A percentile compares a stretch with the other conserved stretches of the same genome.
phyloP scores from a whole-genome alignment of 2,888 invertebrate genomes.

The Acrobasis repandana region DNA sequence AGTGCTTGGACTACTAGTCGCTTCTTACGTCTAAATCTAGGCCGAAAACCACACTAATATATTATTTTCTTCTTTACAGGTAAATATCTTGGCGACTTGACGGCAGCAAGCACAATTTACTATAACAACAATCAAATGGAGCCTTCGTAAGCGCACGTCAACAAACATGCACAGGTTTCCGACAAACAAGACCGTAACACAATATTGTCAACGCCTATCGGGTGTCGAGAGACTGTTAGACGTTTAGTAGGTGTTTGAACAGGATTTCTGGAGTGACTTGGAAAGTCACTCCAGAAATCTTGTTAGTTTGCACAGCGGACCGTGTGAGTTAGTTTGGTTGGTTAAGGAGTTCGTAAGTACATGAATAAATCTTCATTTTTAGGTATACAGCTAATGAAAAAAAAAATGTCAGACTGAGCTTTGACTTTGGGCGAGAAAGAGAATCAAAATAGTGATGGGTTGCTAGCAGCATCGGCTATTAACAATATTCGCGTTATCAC shows the following conservation, averaged over 20 bases:
- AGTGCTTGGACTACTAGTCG: too few species aligned
- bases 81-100: not conserved
- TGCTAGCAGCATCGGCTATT: too few species aligned
- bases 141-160: not conserved
- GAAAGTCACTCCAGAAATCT: too few species aligned
- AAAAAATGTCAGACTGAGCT: too few species aligned
- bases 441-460: too few species aligned
- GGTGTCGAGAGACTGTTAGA: not conserved
- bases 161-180: conserved; percentile 1
- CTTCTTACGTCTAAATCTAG: too few species aligned
- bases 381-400: too few species aligned
- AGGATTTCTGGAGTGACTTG: not conserved
- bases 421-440: too few species aligned
- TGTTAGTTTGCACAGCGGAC: not conserved
- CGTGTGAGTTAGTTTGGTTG: not conserved
- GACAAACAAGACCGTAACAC: not conserved
- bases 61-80: conserved; percentile 1
- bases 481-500: too few species aligned
- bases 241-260: not conserved
- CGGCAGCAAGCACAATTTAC: not conserved
- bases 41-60: not conserved
- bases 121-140: not conserved
- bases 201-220: not conserved
- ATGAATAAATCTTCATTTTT: too few species aligned
- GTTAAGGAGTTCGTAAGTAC: not conserved